phyloP scores from a whole-genome alignment of 2,113 vertebrate genomes.

The Urocolius indicus region DNA sequence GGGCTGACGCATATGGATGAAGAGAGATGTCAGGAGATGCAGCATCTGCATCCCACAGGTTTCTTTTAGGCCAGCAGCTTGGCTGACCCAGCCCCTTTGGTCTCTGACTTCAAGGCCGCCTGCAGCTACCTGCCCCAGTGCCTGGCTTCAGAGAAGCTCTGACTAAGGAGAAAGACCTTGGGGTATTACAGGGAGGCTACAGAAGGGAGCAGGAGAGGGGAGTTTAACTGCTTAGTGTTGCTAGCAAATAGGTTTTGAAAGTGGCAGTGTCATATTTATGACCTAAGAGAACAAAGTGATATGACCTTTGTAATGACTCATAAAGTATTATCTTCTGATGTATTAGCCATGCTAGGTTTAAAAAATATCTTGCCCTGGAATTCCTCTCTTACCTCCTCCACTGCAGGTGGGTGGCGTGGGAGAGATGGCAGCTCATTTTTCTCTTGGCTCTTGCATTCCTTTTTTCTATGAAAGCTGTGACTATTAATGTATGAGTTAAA shows the following conservation, averaged over 20 bases:
- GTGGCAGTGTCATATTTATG: not conserved
- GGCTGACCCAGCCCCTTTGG: fast-evolving
- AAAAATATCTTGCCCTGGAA: constrained; percentile 16
- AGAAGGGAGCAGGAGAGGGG: fast-evolving
- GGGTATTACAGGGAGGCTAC: not conserved
- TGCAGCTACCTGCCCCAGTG: not conserved
- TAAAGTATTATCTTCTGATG: not conserved
- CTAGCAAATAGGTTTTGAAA: not conserved
- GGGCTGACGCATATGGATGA: not conserved
- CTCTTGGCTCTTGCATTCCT: not conserved
- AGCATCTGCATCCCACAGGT: not conserved
- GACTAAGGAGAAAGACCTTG: fast-evolving
- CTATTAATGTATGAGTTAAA: not conserved
- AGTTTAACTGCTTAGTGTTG: not conserved
- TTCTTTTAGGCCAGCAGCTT: not conserved
- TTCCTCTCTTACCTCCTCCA: not conserved
- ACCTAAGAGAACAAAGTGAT: not conserved
- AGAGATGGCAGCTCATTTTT: not conserved
- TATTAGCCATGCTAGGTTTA: not conserved
- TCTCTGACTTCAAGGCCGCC: not conserved
- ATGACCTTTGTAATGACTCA: not conserved
- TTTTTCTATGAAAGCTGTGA: not conserved
- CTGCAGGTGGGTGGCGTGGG: not conserved
- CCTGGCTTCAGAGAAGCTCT: not conserved
- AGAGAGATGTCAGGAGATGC: not conserved